Evolutionary conservation across 2,797 vertebrate genomes (phyloP).

Genomic region (Synaphobranchus kaupii): DNA sequence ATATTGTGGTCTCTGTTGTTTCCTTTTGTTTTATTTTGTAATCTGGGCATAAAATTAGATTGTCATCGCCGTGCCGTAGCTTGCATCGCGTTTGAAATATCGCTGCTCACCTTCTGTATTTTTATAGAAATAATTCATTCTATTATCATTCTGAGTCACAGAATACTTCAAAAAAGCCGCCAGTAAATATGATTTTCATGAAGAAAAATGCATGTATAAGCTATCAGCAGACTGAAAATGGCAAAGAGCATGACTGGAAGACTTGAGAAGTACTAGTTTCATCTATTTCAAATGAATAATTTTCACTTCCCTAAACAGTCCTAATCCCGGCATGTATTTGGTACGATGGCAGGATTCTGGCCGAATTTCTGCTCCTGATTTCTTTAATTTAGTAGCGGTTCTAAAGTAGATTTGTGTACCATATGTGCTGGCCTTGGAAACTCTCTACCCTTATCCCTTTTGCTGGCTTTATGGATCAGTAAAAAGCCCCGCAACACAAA

Average conservation of each 20-base stretch:
- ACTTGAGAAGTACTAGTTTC: conserved; percentile 83
- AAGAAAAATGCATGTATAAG: conserved; percentile 74
- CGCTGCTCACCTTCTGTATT: conserved; percentile 17
- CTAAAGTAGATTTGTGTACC: conserved; percentile 68
- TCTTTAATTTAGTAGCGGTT: conserved; percentile 71
- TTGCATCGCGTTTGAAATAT: conserved; percentile 16
- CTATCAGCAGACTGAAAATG: conserved; percentile 67
- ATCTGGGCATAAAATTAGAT: conserved; percentile 6
- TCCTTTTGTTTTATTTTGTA: conserved; percentile 25
- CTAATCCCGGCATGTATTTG: conserved; percentile 83
- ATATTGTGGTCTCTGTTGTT: conserved; percentile 10
- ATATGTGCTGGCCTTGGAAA: conserved; percentile 65
- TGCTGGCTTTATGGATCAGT: conserved; percentile 51
- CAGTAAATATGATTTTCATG: conserved; percentile 18
- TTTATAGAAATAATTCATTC: conserved; percentile 19
- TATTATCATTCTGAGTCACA: neutral
- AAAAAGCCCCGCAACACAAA: conserved; percentile 43
- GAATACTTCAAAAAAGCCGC: conserved; percentile 18
- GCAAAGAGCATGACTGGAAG: conserved; percentile 81
- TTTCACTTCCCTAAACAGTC: conserved; percentile 83
- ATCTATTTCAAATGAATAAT: conserved; percentile 86
- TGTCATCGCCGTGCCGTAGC: conserved; percentile 8
- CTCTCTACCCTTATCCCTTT: conserved; percentile 62
- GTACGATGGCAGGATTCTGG: conserved; percentile 76
- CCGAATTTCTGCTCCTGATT: conserved; percentile 76